These are phyloP conservation scores for Halcyon badia DNA, from an alignment of 2,797 vertebrate genomes.

Conservation along the genomic window DNA sequence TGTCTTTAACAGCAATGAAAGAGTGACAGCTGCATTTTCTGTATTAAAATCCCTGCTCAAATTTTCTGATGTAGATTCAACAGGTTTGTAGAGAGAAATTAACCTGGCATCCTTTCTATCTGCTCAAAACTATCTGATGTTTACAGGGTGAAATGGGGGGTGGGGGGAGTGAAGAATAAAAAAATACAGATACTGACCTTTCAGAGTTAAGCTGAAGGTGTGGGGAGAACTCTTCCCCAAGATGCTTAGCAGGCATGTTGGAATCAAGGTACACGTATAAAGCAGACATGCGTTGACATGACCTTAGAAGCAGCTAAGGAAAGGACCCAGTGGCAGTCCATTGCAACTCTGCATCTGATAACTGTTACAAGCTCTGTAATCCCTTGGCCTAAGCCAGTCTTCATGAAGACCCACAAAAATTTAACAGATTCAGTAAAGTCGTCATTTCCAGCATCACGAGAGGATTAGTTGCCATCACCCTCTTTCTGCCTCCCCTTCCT, in stretches of 20 bases:
- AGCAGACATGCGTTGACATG: not conserved
- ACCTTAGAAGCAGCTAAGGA: not conserved
- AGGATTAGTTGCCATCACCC: constrained; percentile 26
- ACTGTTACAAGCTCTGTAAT: not conserved
- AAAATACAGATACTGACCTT: not conserved
- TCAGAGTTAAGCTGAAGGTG: not conserved
- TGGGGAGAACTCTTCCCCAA: not conserved
- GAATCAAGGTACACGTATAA: not conserved
- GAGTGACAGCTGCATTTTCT: not conserved
- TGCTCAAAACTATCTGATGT: not conserved
- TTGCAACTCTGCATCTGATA: not conserved
- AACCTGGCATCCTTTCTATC: not conserved
- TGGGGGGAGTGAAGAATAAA: fast-evolving
- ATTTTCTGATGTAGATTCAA: not conserved
- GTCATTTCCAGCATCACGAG: not conserved
- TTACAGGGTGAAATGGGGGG: not conserved
- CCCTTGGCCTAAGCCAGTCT: not conserved
- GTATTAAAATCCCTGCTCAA: not conserved
- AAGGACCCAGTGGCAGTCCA: not conserved
- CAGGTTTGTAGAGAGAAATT: not conserved
- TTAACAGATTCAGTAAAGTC: not conserved
- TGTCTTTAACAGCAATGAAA: not conserved
- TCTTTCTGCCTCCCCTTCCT: not conserved
- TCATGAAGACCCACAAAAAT: constrained; percentile 5
- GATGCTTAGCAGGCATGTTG: not conserved